Base-by-base conservation (phyloP, 2,113 vertebrate species). In the Anhinga rufa region DNA sequence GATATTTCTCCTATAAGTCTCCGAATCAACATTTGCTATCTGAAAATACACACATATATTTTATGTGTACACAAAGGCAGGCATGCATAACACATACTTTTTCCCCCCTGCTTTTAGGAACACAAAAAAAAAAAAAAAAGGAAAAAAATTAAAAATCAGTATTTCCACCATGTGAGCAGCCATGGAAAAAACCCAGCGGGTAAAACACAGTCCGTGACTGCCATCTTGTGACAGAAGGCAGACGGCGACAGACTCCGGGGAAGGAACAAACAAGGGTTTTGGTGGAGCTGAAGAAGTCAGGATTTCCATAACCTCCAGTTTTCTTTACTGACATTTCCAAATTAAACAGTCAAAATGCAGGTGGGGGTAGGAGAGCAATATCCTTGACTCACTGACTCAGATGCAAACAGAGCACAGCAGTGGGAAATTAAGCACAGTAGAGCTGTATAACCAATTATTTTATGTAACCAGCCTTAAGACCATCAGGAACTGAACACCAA, bases 171-270 rank as follows among this genome's bases (percentile, higher is more conserved):
- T 34, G 62, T 6, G 34, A 61, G 11, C 32, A 34, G 32, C 13
- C 17, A 28, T 3, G 22, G 61, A 78, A 71, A 81, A 82, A 17
- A 8, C 2, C 15, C 9, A 4, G 6, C 36, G 36, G 51, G 13
- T 44, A 8, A 16, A 44, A 7, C 2, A 1, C 42, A 18, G 82
- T 40, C 55, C 40, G 0, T 12, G 94, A 92, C 48, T 77, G 97
- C 98, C 98, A 97, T 46, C 98, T 87, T 60, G 96, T 48, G 98
- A 93, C 66, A 14, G 44, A 11, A 36, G 0, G 6, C 21, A 22
- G 29, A 7, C 1, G 0, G 61, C 0, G 2, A 58, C 34, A 71
- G 57, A 15, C 12, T 21, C 66, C 46, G 1, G 14, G 57, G 66
- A 78, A 89, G 52, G 74, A 46, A 62, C 34, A 71, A 74, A 88